Conservation (phyloP, 1,140 invertebrate species). For the Drosophila bipectinata region DNA sequence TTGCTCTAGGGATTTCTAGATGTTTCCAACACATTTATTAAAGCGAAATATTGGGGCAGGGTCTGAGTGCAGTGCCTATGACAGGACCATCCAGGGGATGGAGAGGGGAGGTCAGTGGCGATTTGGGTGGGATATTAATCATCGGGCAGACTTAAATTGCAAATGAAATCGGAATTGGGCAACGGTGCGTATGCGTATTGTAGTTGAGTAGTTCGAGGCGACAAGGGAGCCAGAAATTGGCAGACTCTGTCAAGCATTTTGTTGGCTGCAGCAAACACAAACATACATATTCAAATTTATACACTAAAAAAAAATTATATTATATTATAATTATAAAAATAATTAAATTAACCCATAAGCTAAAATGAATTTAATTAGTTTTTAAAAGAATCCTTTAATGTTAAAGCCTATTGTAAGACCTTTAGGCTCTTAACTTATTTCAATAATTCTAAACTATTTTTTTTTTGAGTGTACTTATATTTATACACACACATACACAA, state of each 20-base stretch:
- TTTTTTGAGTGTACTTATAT: conserved; percentile 21
- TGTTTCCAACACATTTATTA: conserved; percentile 56
- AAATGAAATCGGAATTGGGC: conserved; percentile 55
- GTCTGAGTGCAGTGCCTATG: conserved; percentile 28
- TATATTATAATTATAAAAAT: neutral
- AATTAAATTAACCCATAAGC: neutral
- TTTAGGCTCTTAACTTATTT: no score
- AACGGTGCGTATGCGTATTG: conserved; percentile 58
- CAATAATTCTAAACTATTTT: neutral
- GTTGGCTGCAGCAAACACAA: conserved; percentile 53
- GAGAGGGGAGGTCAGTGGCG: neutral
- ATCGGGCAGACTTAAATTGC: conserved; percentile 54
- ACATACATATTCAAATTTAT: conserved; percentile 38
- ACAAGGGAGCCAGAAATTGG: conserved; percentile 46
- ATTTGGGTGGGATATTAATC: conserved; percentile 46
- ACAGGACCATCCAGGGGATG: conserved; percentile 8
- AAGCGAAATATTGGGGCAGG: conserved; percentile 27
- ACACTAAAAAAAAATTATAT: conserved; percentile 1
- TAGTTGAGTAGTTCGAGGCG: conserved; percentile 52
- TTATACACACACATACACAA: conserved; percentile 37
- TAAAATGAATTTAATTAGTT: no score
- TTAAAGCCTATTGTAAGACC: no score
- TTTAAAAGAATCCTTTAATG: no score
- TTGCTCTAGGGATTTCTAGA: conserved; percentile 45
- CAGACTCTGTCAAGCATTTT: conserved; percentile 55